A percentile compares a stretch with the other conserved stretches of the same genome.
Conservation (phyloP, 2,113 vertebrate genomes). For the Leptosomus discolor region DNA sequence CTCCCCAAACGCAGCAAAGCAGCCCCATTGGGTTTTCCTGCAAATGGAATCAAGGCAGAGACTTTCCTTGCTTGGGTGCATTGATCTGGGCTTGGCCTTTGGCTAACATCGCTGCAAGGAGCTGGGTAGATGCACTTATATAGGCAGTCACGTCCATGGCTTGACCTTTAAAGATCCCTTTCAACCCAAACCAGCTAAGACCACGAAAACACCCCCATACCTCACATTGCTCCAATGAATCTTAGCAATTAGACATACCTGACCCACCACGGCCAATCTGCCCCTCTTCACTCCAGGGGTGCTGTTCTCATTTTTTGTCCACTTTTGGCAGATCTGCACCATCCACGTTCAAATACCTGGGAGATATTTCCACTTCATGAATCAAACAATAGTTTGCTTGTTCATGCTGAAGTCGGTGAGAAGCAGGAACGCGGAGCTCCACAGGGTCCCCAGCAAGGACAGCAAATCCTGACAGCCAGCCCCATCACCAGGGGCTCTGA, state of each 20-base stretch:
- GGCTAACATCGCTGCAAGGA: not conserved
- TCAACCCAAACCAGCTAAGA: not conserved
- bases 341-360: not conserved
- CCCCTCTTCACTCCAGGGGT: not conserved
- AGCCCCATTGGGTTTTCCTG: not conserved
- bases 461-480: not conserved
- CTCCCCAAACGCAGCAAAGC: not conserved
- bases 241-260: not conserved
- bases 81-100: not conserved
- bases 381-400: not conserved
- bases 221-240: not conserved
- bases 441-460: not conserved
- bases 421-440: not conserved
- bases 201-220: not conserved
- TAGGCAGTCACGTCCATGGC: too few species aligned
- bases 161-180: not conserved
- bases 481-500: not conserved
- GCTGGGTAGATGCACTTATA: not conserved
- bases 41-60: not conserved
- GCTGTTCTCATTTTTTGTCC: not conserved
- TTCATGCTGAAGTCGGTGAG: accelerated
- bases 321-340: not conserved
- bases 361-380: not conserved
- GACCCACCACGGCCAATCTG: accelerated
- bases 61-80: not conserved